Base-by-base conservation (phyloP, 2,888 invertebrate species). In the Bruchidius siliquastri region DNA sequence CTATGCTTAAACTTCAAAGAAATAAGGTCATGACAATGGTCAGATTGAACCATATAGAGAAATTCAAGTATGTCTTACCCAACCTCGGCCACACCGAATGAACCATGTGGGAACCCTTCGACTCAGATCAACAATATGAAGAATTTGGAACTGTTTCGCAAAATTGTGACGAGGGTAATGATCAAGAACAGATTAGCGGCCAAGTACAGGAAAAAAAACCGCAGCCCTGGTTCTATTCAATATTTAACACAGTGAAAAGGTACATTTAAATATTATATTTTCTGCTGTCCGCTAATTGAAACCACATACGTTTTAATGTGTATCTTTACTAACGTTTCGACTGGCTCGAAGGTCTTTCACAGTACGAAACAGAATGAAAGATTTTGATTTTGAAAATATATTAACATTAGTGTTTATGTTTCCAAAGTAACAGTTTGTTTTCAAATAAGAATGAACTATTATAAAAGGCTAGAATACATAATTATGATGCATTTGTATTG, bases 161-260 rank as follows among this genome's bases (percentile, higher is more conserved):
- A 49, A 13, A 49, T 49, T 49, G 49, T 49, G 49, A 49, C 13
- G 49, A 8, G 49, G 13, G 13, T 49, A 13, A 49, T 49, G 13
- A 13, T 49, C 10, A 49, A 49, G 18, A 49, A 49, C 49, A 49
- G 18, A 49, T 18, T 49, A 18, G 49, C 49, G 13, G 49, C 49
- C 49, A 49, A 49, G 49, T 49, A 49, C 49, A 49, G 18, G 49
- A 49, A 49, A 13, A 49, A 18, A 21, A 30, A 26, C n/a, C 21
- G 13, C 70, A 22, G n/a, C 73, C 76, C 66, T 80, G 80, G 80
- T 77, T 78, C 20, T 74, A 72, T 20, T 74, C 78, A n/a, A 70
- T 80, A n/a, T 70, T 79, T 26, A 74, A 79, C 68, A 77, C 75
- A 1, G 74, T 78, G n/a, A 79, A 74, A 13, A 49, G 49, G 49